Evolutionary conservation across 2,113 vertebrate species (phyloP).

Genomic region (Monarcha castaneiventris): DNA sequence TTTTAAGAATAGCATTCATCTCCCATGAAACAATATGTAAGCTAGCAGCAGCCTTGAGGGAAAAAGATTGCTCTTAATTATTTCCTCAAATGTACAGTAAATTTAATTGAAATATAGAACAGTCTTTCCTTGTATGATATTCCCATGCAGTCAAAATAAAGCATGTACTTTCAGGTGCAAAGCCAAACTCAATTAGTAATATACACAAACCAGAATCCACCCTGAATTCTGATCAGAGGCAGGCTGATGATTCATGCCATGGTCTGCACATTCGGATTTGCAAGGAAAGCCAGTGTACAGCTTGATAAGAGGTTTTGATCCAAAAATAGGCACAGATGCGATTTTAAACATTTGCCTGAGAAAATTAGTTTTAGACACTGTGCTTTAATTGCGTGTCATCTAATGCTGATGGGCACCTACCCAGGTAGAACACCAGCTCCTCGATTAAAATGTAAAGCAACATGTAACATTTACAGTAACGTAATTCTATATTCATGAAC

Average conservation of each 20-base stretch:
- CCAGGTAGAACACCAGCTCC: constrained; percentile 17
- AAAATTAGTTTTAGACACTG: constrained; percentile 57
- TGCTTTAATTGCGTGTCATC: constrained; percentile 60
- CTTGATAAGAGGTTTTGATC: constrained; percentile 46
- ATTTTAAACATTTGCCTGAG: constrained; percentile 62
- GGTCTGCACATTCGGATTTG: constrained; percentile 36
- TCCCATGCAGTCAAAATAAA: constrained; percentile 32
- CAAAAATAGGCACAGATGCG: constrained; percentile 25
- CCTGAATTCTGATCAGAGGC: constrained; percentile 61
- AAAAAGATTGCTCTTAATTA: background rate
- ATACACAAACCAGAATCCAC: constrained; percentile 46
- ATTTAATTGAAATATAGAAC: constrained; percentile 9
- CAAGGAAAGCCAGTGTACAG: constrained; percentile 35
- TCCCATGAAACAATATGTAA: background rate
- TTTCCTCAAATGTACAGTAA: constrained; percentile 5
- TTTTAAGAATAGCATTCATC: constrained; percentile 1
- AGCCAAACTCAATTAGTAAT: constrained; percentile 60
- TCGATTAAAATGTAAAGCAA: constrained; percentile 48
- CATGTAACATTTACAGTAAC: background rate
- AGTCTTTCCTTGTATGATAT: constrained; percentile 7
- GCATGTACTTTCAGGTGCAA: constrained; percentile 56
- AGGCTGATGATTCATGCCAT: constrained; percentile 65
- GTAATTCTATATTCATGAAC: background rate
- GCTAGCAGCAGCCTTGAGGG: background rate
- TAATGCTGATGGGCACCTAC: constrained; percentile 48